A percentile compares a stretch with the other conserved stretches of the same genome.
These are phyloP conservation scores for Gastracanthus pulcherrimus DNA, from an alignment of 2,888 invertebrate species.

Conservation along the genomic window DNA sequence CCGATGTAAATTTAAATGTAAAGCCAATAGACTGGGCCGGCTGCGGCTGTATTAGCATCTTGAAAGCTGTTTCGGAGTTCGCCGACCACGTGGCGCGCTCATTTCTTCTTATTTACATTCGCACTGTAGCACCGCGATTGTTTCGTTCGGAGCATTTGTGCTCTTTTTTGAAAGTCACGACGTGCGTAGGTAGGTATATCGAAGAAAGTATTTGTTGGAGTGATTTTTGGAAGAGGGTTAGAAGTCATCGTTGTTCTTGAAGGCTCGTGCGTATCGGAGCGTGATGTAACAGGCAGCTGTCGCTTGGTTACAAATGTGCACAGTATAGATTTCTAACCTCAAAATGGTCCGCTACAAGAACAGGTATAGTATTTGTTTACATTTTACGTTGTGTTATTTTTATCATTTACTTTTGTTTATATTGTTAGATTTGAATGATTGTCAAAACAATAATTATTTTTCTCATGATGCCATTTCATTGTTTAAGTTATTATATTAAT, in stretches of 20 bases:
- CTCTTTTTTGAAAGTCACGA: neutral
- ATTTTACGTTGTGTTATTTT: too few relatives aligned
- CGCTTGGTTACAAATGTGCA: neutral
- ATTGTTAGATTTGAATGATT: neutral
- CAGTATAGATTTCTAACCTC: slow-evolving; percentile 44
- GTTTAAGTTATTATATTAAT: neutral
- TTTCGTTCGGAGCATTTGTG: neutral
- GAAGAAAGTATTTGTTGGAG: neutral
- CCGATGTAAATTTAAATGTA: neutral
- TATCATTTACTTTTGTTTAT: too few relatives aligned
- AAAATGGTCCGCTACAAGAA: slow-evolving; percentile 84
- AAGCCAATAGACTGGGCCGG: neutral
- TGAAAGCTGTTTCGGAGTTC: slow-evolving; percentile 8
- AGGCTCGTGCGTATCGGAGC: neutral
- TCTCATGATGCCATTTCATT: neutral
- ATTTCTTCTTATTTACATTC: neutral
- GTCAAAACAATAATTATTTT: neutral
- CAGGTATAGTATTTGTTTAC: slow-evolving; percentile 77
- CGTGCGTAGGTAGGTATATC: too few relatives aligned
- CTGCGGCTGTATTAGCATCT: too few relatives aligned
- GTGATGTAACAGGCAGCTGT: slow-evolving; percentile 10
- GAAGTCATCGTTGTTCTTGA: neutral
- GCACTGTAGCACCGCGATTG: neutral
- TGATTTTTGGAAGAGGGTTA: neutral
- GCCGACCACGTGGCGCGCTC: slow-evolving; percentile 25